Evolutionary conservation across 2,888 invertebrate species (phyloP).

Genomic region (Parnassius smintheus): DNA sequence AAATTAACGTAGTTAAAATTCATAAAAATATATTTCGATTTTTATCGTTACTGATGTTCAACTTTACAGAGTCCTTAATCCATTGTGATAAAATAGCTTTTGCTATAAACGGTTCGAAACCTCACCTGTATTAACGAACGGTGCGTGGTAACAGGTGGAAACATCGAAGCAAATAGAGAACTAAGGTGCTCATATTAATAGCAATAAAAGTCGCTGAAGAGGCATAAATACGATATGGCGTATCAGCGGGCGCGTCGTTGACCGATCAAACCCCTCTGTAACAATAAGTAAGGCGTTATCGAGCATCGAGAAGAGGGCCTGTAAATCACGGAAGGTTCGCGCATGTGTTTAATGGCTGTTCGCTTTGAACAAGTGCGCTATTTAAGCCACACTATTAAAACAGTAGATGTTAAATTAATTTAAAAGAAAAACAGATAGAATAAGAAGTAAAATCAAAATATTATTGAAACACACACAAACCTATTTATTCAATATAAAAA

Average conservation of each 20-base stretch:
- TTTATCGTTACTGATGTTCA: neutral
- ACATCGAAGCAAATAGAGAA: constrained; percentile 31
- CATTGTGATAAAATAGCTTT: neutral
- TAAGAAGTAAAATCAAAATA: no score
- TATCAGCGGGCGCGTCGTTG: constrained; percentile 46
- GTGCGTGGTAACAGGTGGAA: constrained; percentile 36
- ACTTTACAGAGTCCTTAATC: neutral
- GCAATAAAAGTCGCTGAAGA: constrained; percentile 60
- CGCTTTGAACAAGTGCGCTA: constrained; percentile 30
- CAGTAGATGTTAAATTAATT: no score
- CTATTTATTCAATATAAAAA: no score
- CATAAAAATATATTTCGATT: constrained; percentile 4
- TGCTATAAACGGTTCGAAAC: neutral
- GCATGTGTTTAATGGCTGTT: constrained; percentile 41
- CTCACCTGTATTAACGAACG: constrained; percentile 11
- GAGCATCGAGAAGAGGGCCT: constrained; percentile 51
- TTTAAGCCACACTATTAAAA: constrained; percentile 6
- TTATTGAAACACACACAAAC: no score
- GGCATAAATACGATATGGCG: constrained; percentile 54
- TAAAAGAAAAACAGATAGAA: no score
- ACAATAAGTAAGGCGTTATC: constrained; percentile 70
- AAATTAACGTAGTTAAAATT: neutral
- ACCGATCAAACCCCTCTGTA: constrained; percentile 54
- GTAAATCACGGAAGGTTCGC: constrained; percentile 55
- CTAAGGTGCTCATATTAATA: constrained; percentile 45